These are phyloP conservation scores for Rutpela maculata DNA, from an alignment of 2,888 invertebrate genomes.

Conservation along the genomic window DNA sequence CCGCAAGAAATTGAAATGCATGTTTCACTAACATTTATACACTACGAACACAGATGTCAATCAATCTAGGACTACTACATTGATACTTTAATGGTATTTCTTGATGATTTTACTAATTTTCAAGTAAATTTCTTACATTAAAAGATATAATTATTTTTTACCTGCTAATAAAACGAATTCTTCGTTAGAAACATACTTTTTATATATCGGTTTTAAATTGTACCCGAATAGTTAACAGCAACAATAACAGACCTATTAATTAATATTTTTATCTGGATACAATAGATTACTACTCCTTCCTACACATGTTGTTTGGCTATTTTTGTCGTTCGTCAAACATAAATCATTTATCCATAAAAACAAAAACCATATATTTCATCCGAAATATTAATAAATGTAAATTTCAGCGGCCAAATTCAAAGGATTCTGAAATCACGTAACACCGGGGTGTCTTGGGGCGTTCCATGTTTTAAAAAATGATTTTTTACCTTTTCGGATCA, in stretches of 20 bases:
- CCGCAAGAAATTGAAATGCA: too few relatives aligned
- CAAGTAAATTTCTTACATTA: too few relatives aligned
- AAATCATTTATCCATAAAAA: constrained; percentile 28
- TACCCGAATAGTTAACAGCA: not conserved
- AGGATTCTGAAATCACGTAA: constrained; percentile 46
- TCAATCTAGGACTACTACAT: too few relatives aligned
- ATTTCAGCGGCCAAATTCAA: constrained; percentile 35
- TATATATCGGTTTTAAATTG: not conserved
- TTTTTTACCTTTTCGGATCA: constrained; percentile 39
- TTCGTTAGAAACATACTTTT: too few relatives aligned
- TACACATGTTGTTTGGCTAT: not conserved
- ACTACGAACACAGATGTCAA: too few relatives aligned
- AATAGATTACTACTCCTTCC: constrained; percentile 9
- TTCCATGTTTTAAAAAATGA: constrained; percentile 48
- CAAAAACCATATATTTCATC: constrained; percentile 25
- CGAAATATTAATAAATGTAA: constrained; percentile 37
- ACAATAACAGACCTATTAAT: not conserved
- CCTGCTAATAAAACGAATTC: too few relatives aligned
- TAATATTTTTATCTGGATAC: not conserved
- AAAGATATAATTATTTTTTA: too few relatives aligned
- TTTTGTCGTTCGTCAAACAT: constrained; percentile 8
- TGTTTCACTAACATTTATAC: too few relatives aligned
- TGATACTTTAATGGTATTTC: too few relatives aligned
- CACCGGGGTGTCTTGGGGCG: constrained; percentile 53
- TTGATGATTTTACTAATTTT: too few relatives aligned